Evolutionary conservation across 2,888 invertebrate genomes (phyloP), one percentile per base, ranked within the genome.

Genomic region (Antheraea yamamai): DNA sequence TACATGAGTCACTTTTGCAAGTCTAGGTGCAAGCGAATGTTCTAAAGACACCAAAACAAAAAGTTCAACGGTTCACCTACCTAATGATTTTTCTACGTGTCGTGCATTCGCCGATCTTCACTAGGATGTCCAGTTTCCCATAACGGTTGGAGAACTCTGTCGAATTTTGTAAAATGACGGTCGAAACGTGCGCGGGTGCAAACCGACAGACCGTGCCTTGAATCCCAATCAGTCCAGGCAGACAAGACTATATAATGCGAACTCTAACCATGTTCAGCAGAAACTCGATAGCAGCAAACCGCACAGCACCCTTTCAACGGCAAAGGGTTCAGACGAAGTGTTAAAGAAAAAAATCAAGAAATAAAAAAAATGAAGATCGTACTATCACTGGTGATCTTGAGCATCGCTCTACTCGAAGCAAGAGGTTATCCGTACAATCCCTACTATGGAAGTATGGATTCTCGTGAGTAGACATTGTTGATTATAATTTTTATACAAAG

Each of bases 161-260:
- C 88, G 87, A 89, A 88, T 87, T 85, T 87, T 86, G 90, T 88
- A 88, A 89, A 90, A 86, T 87, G 86, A 87, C 84, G 86, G 83
- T 80, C 81, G 78, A 82, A 81, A 82, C 81, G 81, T 81, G 85
- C 86, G 87, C 88, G 81, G 87, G 86, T 90, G 89, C 91, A 85
- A 80, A 81, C 85, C 79, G 76, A 55, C 72, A 30, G 52, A 35
- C 75, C 93, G 92, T 92, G 94, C 72, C 72, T 74, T 82, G 94
- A 84, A 93, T 95, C 89, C 85, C 89, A 94, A 95, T 93, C 82
- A 92, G 87, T 88, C 88, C 90, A 79, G 88, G 79, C 87, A 81
- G 84, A 82, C 85, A 85, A 85, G 88, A 87, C 84, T 95, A 95
- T 94, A 95, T 89, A 94, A 92, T 83, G 89, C 89, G 88, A 78